phyloP scores from a whole-genome alignment of 2,888 invertebrate species.

The Tetramorium bicarinatum region DNA sequence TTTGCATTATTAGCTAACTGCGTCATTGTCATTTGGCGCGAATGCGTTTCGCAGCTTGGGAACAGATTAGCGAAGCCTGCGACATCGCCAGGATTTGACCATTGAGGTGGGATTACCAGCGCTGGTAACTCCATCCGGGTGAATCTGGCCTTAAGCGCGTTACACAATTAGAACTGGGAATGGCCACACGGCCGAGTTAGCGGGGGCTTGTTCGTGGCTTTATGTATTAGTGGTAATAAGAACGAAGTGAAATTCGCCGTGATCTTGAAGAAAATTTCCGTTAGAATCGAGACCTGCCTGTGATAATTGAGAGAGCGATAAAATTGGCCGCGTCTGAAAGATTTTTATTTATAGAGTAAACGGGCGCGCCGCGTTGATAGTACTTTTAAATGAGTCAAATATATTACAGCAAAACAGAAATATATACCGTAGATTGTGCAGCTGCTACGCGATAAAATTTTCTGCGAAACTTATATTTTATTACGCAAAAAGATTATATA shows the following conservation, averaged over 20 bases:
- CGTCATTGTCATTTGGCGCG: slow-evolving; percentile 44
- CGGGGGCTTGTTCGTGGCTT: slow-evolving; percentile 63
- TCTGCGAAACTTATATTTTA: not conserved
- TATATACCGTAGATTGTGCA: not conserved
- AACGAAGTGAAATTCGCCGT: slow-evolving; percentile 70
- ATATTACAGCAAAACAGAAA: not conserved
- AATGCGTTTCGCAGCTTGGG: slow-evolving; percentile 72
- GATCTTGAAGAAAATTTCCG: slow-evolving; percentile 59
- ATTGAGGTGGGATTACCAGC: slow-evolving; percentile 72
- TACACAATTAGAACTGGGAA: slow-evolving; percentile 71
- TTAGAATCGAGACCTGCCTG: not conserved
- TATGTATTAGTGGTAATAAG: slow-evolving; percentile 79
- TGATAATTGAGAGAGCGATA: slow-evolving; percentile 19
- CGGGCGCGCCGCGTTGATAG: not conserved
- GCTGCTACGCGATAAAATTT: not conserved
- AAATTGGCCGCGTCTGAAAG: not conserved
- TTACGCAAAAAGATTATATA: not conserved
- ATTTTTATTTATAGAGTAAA: not conserved
- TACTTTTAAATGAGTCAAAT: not conserved
- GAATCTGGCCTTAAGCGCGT: slow-evolving; percentile 74
- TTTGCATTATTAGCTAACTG: slow-evolving; percentile 34
- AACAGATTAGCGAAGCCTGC: slow-evolving; percentile 73
- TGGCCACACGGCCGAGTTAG: slow-evolving; percentile 64
- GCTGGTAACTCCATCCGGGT: slow-evolving; percentile 69
- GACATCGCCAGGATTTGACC: slow-evolving; percentile 75